phyloP scores from a whole-genome alignment of 2,888 invertebrate species.

The Loripinus fragilis region DNA sequence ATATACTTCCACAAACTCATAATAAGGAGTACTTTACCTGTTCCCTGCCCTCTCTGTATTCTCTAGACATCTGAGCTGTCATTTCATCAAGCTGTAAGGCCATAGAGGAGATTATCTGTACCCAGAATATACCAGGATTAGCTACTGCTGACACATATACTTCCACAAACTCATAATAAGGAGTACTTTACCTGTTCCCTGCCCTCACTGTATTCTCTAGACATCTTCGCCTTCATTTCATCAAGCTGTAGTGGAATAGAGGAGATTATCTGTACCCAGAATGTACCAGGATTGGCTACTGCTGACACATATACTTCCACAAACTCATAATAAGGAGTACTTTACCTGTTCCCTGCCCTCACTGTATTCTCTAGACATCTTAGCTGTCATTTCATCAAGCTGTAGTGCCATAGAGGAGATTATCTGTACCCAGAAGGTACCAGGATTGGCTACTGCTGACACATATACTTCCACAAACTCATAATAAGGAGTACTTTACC shows the following conservation, averaged over 20 bases:
- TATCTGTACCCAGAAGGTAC: constrained; percentile 93
- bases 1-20: too few relatives aligned
- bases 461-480: too few relatives aligned
- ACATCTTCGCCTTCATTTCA: constrained; percentile 90
- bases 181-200: too few relatives aligned
- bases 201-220: too few relatives aligned
- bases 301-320: too few relatives aligned
- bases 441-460: constrained; percentile 92
- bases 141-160: constrained; percentile 94
- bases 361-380: too few relatives aligned
- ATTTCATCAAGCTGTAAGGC: constrained; percentile 91
- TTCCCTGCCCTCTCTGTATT: constrained; percentile 85
- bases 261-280: too few relatives aligned
- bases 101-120: constrained; percentile 89
- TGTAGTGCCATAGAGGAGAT: too few relatives aligned
- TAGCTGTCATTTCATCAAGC: too few relatives aligned
- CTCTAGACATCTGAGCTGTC: constrained; percentile 92
- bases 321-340: too few relatives aligned
- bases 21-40: constrained; percentile 88
- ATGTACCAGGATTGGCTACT: too few relatives aligned
- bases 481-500: constrained; percentile 89
- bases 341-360: too few relatives aligned
- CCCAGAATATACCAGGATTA: constrained; percentile 93
- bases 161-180: constrained; percentile 85
- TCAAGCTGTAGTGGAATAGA: constrained; percentile 91